Evolutionary conservation across 2,888 invertebrate species (phyloP).

Genomic region (Diabrotica balteata): DNA sequence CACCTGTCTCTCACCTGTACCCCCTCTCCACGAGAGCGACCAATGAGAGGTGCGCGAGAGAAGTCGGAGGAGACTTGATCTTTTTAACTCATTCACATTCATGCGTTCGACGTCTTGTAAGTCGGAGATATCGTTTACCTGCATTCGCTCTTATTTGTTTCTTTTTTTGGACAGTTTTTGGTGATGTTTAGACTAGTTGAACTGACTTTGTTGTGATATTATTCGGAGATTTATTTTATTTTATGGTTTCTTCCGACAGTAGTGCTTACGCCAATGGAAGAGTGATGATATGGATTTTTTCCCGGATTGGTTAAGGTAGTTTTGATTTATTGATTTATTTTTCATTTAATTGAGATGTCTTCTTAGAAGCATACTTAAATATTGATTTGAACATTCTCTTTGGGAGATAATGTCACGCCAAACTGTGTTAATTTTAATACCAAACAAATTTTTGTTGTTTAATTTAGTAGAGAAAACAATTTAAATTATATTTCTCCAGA

Average conservation of each 20-base stretch:
- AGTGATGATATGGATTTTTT: conserved; percentile 19
- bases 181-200: conserved; percentile 29
- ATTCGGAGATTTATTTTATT: conserved; percentile 10
- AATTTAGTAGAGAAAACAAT: no score
- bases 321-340: conserved; percentile 16
- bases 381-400: no score
- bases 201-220: conserved; percentile 15
- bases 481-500: no score
- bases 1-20: conserved; percentile 53
- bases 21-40: conserved; percentile 50
- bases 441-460: no score
- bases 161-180: conserved; percentile 18
- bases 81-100: conserved; percentile 45
- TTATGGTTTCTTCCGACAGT: background rate
- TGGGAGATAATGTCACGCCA: no score
- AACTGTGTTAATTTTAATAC: no score
- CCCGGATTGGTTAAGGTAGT: conserved; percentile 21
- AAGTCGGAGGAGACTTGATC: conserved; percentile 52
- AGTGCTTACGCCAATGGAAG: conserved; percentile 1
- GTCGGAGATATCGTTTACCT: conserved; percentile 21
- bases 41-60: conserved; percentile 46
- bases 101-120: conserved; percentile 43
- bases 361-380: background rate
- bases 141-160: conserved; percentile 14
- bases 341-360: conserved; percentile 8